Conservation (phyloP, 1,140 invertebrate genomes). For the Tachypleus tridentatus region DNA sequence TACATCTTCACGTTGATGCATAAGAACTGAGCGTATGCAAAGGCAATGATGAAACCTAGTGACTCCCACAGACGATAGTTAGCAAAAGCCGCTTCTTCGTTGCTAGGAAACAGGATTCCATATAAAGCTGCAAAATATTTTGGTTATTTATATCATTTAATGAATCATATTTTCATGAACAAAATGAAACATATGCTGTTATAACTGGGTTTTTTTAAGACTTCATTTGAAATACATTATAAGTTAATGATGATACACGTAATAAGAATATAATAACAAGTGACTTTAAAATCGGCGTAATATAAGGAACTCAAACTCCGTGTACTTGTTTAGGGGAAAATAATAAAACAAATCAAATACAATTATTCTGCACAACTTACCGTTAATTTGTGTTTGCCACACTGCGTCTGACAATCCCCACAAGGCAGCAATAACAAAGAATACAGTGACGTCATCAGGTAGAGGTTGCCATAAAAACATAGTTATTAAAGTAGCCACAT, state of each 20-base stretch:
- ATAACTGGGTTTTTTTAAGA: too few relatives aligned
- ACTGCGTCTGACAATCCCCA: conserved; percentile 96
- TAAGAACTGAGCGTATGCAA: conserved; percentile 71
- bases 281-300: neutral
- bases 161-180: too few relatives aligned
- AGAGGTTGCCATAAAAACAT: conserved; percentile 76
- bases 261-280: neutral
- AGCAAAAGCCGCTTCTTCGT: conserved; percentile 91
- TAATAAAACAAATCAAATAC: neutral
- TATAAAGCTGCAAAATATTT: conserved; percentile 56
- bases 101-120: conserved; percentile 76
- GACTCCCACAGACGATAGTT: conserved; percentile 93
- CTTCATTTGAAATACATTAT: too few relatives aligned
- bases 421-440: conserved; percentile 79
- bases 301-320: neutral
- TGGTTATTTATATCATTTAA: too few relatives aligned
- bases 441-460: conserved; percentile 46
- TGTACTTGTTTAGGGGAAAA: neutral
- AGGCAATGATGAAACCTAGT: conserved; percentile 81
- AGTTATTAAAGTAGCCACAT: conserved; percentile 57
- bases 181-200: too few relatives aligned
- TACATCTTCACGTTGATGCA: conserved; percentile 83
- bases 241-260: neutral
- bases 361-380: conserved; percentile 42
- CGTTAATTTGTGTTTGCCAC: conserved; percentile 96